Base-by-base conservation (phyloP, 2,797 vertebrate species). In the Enteromius radiatus region DNA sequence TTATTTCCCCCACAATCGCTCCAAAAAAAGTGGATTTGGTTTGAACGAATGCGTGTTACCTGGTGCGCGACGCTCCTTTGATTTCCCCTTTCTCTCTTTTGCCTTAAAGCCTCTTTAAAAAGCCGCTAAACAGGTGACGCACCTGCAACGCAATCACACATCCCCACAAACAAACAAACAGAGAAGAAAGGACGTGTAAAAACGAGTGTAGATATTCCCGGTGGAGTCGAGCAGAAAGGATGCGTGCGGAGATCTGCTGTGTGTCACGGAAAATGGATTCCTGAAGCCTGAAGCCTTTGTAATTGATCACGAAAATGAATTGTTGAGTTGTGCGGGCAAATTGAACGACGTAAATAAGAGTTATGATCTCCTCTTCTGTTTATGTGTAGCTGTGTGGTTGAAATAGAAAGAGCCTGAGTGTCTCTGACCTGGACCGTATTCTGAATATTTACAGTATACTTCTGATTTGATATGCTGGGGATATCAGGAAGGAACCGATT, bases 251-350 rank as follows among this genome's bases (percentile, higher is more conserved):
- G 68, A 84, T 85, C 79, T 85, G 75, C 64, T 77, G 36, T 61
- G 76, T 88, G 92, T 91, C 89, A 88, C 85, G 45, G 88, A 86
- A 74, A 88, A 92, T 90, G 89, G 91, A 91, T 93, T 90, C 89
- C 88, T 90, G 87, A 90, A 81, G 92, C 94, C 94, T 90, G 89
- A 84, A 92, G 94, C 90, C 90, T 91, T 91, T 83, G 90, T 93
- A 92, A 93, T 94, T 94, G 93, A 94, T 95, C 93, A 91, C 90
- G 92, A 93, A 91, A 93, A 94, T 91, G 92, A 93, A 94, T 93
- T 89, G 91, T 92, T 61, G n/a, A 86, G 89, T 88, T 85, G 87
- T 83, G 71, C 71, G 85, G 90, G 91, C 91, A 91, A 94, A 94
- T 93, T 94, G 93, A 93, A 92, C 88, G 88, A 89, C 90, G 92